phyloP scores from a whole-genome alignment of 2,797 vertebrate genomes.

The Epinephelus awoara region DNA sequence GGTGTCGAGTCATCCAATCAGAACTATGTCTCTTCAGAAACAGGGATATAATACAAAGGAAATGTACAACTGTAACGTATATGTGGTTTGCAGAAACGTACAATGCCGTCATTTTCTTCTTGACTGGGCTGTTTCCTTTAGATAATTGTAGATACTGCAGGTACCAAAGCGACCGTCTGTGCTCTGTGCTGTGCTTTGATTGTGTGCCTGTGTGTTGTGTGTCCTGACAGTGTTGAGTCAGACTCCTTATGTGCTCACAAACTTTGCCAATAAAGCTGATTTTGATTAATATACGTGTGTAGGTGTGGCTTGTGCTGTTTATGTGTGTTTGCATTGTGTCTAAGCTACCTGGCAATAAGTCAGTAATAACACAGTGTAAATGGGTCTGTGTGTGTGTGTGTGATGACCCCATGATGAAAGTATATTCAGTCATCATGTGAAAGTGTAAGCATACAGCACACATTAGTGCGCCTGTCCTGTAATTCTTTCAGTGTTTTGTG shows the following conservation, averaged over 20 bases:
- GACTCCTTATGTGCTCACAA: too few relatives aligned
- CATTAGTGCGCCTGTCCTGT: conserved; percentile 9
- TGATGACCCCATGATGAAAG: background rate
- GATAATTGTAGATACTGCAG: background rate
- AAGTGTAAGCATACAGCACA: background rate
- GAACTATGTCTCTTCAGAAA: too few relatives aligned
- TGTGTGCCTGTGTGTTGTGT: background rate
- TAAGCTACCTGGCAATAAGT: background rate
- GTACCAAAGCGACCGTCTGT: background rate
- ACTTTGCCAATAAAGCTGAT: too few relatives aligned
- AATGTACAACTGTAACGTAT: too few relatives aligned
- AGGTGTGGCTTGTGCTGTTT: conserved; percentile 28
- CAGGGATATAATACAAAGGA: too few relatives aligned
- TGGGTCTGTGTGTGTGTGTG: conserved; percentile 18
- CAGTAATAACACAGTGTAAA: background rate
- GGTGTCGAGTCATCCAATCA: too few relatives aligned
- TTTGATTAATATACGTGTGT: background rate
- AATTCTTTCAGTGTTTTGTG: conserved; percentile 18
- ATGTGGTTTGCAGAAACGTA: too few relatives aligned
- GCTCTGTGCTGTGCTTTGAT: background rate
- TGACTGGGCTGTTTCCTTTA: background rate
- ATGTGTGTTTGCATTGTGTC: conserved; percentile 9
- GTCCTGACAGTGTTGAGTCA: background rate
- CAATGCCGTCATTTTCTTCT: background rate
- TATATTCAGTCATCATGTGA: conserved; percentile 2